These are phyloP conservation scores for Pelagia noctiluca DNA, from an alignment of 30 jellyfish, hydroid and myxozoan genomes.

Conservation along the genomic window DNA sequence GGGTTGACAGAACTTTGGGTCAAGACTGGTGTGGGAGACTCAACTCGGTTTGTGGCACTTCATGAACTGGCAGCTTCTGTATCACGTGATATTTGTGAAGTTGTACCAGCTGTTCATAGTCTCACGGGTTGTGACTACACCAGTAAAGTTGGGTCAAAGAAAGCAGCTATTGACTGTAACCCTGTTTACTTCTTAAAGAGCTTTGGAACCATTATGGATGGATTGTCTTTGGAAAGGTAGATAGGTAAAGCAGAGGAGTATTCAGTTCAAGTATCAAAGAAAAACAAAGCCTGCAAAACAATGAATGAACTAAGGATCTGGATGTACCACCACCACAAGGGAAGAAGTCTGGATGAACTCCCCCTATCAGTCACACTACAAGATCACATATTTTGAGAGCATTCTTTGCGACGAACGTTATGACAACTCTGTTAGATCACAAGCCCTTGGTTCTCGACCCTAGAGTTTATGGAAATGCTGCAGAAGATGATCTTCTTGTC, in stretches of 20 bases:
- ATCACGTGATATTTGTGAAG: conserved; percentile 36
- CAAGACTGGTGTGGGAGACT: conserved; percentile 17
- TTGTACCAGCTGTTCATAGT: conserved; percentile 16
- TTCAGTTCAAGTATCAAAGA: conserved; percentile 10
- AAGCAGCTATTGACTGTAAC: conserved; percentile 18
- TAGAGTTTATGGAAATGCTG: conserved; percentile 13
- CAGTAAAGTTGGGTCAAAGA: conserved; percentile 32
- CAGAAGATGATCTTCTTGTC: conserved; percentile 27
- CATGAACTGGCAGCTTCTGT: conserved; percentile 24
- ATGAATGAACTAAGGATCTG: conserved; percentile 43
- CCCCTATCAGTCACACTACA: conserved; percentile 28
- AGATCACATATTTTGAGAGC: conserved; percentile 24
- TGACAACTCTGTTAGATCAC: conserved; percentile 30
- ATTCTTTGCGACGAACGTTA: conserved; percentile 13
- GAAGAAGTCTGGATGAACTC: conserved; percentile 2
- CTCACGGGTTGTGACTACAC: conserved; percentile 22
- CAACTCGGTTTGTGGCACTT: conserved; percentile 11
- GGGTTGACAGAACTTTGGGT: conserved; percentile 43
- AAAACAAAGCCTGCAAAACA: conserved; percentile 43
- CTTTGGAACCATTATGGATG: conserved; percentile 9
- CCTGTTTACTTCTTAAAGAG: conserved; percentile 1
- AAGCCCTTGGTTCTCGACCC: conserved; percentile 24
- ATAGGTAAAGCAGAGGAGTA: conserved; percentile 27
- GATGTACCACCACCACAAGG: conserved; percentile 12
- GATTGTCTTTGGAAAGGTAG: background rate